Evolutionary conservation across 1,140 invertebrate species (phyloP).

Genomic region (Cotesia typhae): DNA sequence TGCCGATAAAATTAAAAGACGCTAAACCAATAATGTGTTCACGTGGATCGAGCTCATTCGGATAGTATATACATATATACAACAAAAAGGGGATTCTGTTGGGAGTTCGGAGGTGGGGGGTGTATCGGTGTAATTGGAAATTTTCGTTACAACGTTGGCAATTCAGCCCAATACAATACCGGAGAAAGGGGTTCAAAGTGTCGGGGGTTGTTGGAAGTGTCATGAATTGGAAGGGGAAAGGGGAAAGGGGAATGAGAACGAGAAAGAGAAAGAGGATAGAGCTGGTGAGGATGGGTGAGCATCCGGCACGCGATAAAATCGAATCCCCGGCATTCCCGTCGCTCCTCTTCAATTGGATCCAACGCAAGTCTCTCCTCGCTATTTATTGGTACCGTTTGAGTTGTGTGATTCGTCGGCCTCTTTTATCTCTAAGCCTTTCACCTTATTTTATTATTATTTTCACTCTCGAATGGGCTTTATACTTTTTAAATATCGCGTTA

Average conservation of each 20-base stretch:
- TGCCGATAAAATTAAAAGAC: background rate
- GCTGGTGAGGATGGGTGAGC: background rate
- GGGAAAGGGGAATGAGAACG: no score
- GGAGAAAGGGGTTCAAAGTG: background rate
- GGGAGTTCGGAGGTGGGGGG: no score
- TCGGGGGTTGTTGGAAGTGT: background rate
- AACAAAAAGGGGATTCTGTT: no score
- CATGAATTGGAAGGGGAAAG: no score
- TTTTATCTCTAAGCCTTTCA: no score
- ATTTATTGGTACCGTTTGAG: slow-evolving; percentile 18
- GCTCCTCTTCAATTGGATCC: slow-evolving; percentile 18
- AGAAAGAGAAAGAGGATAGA: background rate
- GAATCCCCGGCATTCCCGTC: slow-evolving; percentile 25
- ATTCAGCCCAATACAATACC: slow-evolving; percentile 6
- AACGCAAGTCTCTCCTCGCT: background rate
- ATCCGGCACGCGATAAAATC: slow-evolving; percentile 28
- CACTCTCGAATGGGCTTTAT: no score
- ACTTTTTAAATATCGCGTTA: no score
- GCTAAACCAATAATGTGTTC: slow-evolving; percentile 17
- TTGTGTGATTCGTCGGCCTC: no score
- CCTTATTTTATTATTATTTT: no score
- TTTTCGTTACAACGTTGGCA: slow-evolving; percentile 28
- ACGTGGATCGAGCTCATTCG: slow-evolving; percentile 17
- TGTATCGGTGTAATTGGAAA: slow-evolving; percentile 26
- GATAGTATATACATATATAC: background rate